A percentile compares a stretch with the other conserved stretches of the same genome.
Evolutionary conservation across 2,797 vertebrate genomes (phyloP).

Genomic region (Lithobates sylvaticus): DNA sequence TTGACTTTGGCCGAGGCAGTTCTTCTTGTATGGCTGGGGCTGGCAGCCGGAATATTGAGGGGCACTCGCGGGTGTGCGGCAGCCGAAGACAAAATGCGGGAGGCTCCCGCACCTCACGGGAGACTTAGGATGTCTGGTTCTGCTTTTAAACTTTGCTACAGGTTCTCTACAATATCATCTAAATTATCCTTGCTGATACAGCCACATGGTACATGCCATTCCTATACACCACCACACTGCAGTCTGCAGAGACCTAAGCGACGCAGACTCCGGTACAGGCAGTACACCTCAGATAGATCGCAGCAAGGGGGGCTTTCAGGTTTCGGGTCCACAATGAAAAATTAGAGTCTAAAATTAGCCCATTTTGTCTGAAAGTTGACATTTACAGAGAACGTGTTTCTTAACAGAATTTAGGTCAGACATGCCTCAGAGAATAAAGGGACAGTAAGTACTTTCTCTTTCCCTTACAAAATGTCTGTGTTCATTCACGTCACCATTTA

Average conservation of each 20-base stretch:
- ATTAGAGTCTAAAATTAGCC: conserved; percentile 38
- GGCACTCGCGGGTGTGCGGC: too few species aligned
- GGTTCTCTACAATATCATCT: too few species aligned
- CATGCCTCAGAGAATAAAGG: conserved; percentile 31
- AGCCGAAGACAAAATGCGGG: too few species aligned
- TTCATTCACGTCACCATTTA: background rate
- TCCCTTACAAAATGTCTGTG: too few species aligned
- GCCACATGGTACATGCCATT: too few species aligned
- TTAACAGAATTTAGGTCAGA: conserved; percentile 33
- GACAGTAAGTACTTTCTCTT: conserved; percentile 1
- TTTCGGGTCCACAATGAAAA: background rate
- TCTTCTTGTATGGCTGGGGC: too few species aligned
- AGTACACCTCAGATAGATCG: background rate
- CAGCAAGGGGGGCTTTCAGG: background rate
- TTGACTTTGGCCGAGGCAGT: too few species aligned
- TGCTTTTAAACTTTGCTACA: too few species aligned
- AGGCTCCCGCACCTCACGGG: too few species aligned
- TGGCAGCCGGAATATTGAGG: too few species aligned
- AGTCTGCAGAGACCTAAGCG: background rate
- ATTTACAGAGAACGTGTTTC: conserved; percentile 33
- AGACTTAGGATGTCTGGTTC: too few species aligned
- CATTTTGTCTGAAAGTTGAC: conserved; percentile 6
- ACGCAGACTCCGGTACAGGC: background rate
- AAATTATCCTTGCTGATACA: too few species aligned
- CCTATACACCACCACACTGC: background rate